Conservation (phyloP, 2,113 vertebrate genomes). For the Oophaga pumilio region DNA sequence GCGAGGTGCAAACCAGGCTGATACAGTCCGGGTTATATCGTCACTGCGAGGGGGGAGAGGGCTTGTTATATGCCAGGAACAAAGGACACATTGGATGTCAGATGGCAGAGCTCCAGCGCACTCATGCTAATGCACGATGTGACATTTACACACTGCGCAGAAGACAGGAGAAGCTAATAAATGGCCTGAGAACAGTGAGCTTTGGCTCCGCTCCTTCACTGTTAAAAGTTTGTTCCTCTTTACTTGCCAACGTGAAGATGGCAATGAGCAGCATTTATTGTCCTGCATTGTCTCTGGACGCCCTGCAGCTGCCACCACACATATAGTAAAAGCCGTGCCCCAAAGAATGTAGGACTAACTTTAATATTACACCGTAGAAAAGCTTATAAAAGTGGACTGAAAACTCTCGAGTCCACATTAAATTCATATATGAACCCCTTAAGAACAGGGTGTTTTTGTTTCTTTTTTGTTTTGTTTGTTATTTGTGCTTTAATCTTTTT, state of each 20-base stretch:
- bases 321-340: background rate
- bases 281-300: background rate
- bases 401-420: too few relatives aligned
- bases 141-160: slow-evolving; percentile 48
- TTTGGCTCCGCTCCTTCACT: slow-evolving; percentile 27
- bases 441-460: too few relatives aligned
- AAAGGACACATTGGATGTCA: slow-evolving; percentile 22
- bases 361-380: too few relatives aligned
- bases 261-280: background rate
- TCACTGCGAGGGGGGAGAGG: slow-evolving; percentile 9
- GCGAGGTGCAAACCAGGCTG: background rate
- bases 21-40: background rate
- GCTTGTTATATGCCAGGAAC: slow-evolving; percentile 13
- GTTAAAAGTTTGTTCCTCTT: background rate
- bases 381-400: too few relatives aligned
- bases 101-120: slow-evolving; percentile 33
- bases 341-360: background rate
- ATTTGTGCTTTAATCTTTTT: too few relatives aligned
- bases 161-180: slow-evolving; percentile 48
- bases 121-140: slow-evolving; percentile 38
- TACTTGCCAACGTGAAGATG: slow-evolving; percentile 15
- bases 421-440: too few relatives aligned
- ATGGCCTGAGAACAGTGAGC: slow-evolving; percentile 21
- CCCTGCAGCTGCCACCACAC: background rate
- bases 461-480: too few relatives aligned